Conservation (phyloP, 1,140 invertebrate species). For the Plodia interpunctella region DNA sequence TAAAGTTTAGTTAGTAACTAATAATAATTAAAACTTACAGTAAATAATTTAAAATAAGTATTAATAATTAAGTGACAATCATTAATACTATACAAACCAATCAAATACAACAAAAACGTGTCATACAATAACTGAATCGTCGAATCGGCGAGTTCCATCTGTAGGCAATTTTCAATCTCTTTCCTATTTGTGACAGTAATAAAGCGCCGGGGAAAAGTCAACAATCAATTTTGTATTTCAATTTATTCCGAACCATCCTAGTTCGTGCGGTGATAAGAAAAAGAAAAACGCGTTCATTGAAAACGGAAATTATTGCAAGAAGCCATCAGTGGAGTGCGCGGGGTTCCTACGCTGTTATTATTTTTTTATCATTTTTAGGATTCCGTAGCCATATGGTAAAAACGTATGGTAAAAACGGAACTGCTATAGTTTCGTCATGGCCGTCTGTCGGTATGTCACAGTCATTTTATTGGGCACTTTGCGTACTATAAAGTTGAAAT, state of each 20-base stretch:
- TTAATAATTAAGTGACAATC: background rate
- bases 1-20: no score
- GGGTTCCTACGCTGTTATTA: constrained; percentile 54
- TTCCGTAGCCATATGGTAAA: no score
- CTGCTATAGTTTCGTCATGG: no score
- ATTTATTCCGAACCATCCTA: constrained; percentile 76
- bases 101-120: constrained; percentile 33
- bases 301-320: constrained; percentile 78
- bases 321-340: constrained; percentile 72
- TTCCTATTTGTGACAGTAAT: constrained; percentile 76
- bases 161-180: constrained; percentile 74
- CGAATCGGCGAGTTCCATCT: constrained; percentile 47
- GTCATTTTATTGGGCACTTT: no score
- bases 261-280: constrained; percentile 74
- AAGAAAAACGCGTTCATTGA: constrained; percentile 75
- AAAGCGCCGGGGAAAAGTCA: constrained; percentile 75
- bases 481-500: no score
- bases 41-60: background rate
- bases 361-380: constrained; percentile 34
- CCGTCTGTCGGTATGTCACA: no score
- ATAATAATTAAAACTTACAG: no score
- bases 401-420: no score
- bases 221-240: constrained; percentile 78
- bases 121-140: constrained; percentile 52
- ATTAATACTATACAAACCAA: constrained; percentile 17